Percentiles rank a stretch among this genome's conserved stretches.
Evolutionary conservation across 1,140 invertebrate species (phyloP).

Genomic region (Drosophila sechellia): DNA sequence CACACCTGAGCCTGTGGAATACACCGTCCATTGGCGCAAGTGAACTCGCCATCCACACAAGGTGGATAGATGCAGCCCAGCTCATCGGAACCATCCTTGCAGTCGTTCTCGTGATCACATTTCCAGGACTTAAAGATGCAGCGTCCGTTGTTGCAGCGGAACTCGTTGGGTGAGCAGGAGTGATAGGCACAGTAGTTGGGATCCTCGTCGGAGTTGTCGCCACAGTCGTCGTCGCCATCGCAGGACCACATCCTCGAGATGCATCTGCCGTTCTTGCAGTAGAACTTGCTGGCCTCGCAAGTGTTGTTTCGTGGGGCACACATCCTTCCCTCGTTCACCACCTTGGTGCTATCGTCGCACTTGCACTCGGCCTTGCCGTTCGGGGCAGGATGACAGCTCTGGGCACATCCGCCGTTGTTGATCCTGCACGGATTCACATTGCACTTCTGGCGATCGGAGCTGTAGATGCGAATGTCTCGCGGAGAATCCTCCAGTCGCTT

Average conservation of each 20-base stretch:
- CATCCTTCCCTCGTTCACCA: constrained; percentile 97
- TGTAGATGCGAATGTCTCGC: constrained; percentile 95
- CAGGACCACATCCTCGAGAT: constrained; percentile 98
- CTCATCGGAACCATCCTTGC: constrained; percentile 96
- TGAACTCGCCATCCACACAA: constrained; percentile 96
- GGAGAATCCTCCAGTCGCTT: constrained; percentile 95
- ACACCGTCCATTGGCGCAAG: constrained; percentile 95
- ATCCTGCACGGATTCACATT: constrained; percentile 93
- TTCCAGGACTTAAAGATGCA: constrained; percentile 98
- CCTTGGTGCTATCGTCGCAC: constrained; percentile 93
- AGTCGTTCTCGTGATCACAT: constrained; percentile 98
- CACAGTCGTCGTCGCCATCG: constrained; percentile 96
- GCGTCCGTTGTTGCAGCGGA: constrained; percentile 96
- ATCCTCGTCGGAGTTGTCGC: constrained; percentile 97
- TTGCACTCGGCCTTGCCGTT: constrained; percentile 94
- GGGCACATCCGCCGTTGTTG: constrained; percentile 98
- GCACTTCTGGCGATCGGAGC: constrained; percentile 92
- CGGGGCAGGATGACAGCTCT: constrained; percentile 95
- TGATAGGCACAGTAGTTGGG: constrained; percentile 96
- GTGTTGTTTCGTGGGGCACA: constrained; percentile 94
- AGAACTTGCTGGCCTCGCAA: constrained; percentile 95
- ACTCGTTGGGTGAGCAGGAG: constrained; percentile 96
- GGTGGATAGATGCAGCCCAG: constrained; percentile 95
- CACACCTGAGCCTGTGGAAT: constrained; percentile 95
- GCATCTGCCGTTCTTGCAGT: constrained; percentile 97